Evolutionary conservation across 2,888 invertebrate species (phyloP).

Genomic region (Apoderus coryli): DNA sequence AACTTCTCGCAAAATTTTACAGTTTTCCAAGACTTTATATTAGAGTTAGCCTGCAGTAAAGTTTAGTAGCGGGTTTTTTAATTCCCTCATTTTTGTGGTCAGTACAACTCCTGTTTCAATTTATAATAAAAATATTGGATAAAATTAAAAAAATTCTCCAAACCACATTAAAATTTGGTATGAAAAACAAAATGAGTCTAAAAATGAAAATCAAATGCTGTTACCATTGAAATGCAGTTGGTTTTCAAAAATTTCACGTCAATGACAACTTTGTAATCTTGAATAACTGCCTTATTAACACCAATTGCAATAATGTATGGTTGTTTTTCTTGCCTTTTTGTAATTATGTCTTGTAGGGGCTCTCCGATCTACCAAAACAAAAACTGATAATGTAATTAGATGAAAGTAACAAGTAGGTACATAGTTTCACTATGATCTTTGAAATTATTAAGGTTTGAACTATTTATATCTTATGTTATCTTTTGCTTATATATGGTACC

Average conservation of each 20-base stretch:
- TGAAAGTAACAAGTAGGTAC: too few species aligned
- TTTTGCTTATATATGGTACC: too few species aligned
- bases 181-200: constrained; percentile 6
- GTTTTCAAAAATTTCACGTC: constrained; percentile 6
- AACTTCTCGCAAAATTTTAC: not conserved
- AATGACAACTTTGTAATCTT: constrained; percentile 5
- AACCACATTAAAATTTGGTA: constrained; percentile 2
- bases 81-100: constrained; percentile 1
- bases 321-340: constrained; percentile 5
- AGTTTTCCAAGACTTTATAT: not conserved
- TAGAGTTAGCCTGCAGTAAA: too few species aligned
- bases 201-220: constrained; percentile 2
- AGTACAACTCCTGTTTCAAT: not conserved
- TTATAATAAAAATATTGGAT: constrained; percentile 2
- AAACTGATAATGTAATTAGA: too few species aligned
- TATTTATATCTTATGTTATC: too few species aligned
- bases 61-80: too few species aligned
- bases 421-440: too few species aligned
- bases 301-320: constrained; percentile 6
- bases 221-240: constrained; percentile 1
- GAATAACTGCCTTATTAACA: constrained; percentile 4
- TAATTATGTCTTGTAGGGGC: constrained; percentile 5
- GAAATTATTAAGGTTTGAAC: too few species aligned
- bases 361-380: constrained; percentile 5
- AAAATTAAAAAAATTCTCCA: constrained; percentile 1